Evolutionary conservation across 1,140 invertebrate genomes (phyloP), one percentile per base, ranked within the genome.

Genomic region (Brachionus asplanchnoidis): DNA sequence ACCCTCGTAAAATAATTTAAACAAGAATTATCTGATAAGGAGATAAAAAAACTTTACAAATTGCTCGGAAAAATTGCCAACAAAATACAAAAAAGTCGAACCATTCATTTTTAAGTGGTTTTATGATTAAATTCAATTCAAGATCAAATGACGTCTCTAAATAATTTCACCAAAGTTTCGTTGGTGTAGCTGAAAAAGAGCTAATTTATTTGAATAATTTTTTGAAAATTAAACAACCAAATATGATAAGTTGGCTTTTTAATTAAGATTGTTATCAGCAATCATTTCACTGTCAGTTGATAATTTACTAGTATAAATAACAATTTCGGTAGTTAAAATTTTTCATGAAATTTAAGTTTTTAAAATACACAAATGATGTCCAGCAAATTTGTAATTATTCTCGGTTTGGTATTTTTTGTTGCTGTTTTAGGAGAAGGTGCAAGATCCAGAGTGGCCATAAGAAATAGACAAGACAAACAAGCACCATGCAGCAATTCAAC

Each of bases 61-160:
- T 73, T 42, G 9, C 9, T 17, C 14, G 32, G 42, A 46, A 73
- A 42, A 12, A 11, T 73, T 36, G 28, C 36, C 17, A 73, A 73
- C 14, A 20, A 73, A 36, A 73, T 17, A n/a, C 32, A 46, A 73
- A 73, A 73, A 73, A 40, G 40, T 73, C 68, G 68, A 73, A 42
- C 68, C n/a, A 73, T 73, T 73, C 36, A 20, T 73, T 40, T 40
- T 73, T 12, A 32, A 73, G 68, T 73, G 68, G 32, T 73, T 73
- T 17, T 1, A 73, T 73, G 28, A 40, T 73, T 73, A 73, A 73
- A 42, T 73, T 36, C 28, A 73, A 73, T 20, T 14, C 7, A 7
- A 42, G 68, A 73, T 73, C 68, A 73, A 73, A 73, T 73, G 36
- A 73, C 68, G 68, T 73, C 36, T 73, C 68, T 73, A 14, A 44